phyloP scores from a whole-genome alignment of 2,888 invertebrate genomes.

The Megaustenia siamemsis region DNA sequence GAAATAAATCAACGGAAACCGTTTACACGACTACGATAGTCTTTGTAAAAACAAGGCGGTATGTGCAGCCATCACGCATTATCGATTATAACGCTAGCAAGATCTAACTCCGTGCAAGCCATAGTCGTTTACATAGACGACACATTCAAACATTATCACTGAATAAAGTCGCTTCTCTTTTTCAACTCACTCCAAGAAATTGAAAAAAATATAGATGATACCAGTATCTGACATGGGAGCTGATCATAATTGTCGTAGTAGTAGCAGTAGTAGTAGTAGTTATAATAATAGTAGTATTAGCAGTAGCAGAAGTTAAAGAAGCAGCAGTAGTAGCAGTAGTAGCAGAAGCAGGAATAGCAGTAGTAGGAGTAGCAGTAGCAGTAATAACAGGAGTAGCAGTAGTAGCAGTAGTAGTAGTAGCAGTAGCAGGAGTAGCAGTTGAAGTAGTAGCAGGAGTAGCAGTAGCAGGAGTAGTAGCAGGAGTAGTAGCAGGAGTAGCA shows the following conservation, averaged over 20 bases:
- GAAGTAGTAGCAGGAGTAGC: conserved; percentile 21
- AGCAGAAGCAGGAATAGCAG: conserved; percentile 2
- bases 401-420: neutral
- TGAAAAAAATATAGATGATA: no score
- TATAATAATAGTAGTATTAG: conserved; percentile 25
- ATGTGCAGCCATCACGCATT: no score
- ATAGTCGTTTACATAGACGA: no score
- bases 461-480: conserved; percentile 25
- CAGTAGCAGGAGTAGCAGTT: conserved; percentile 17
- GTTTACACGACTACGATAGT: no score
- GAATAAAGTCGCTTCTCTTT: no score
- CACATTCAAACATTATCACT: no score
- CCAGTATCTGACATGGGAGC: no score
- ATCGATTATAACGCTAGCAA: no score
- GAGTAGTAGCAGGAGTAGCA: conserved; percentile 37
- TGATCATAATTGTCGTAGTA: neutral
- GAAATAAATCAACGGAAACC: no score
- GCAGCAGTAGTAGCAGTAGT: neutral
- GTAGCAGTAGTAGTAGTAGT: neutral
- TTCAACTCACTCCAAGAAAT: no score
- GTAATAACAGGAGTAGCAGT: conserved; percentile 11
- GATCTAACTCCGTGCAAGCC: no score
- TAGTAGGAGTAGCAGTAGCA: conserved; percentile 19
- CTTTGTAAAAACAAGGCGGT: no score
- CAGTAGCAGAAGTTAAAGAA: conserved; percentile 3